Percentiles rank a stretch among this genome's conserved stretches.
These are phyloP conservation scores for Gadopsis marmoratus DNA, from an alignment of 2,797 vertebrate genomes.

Conservation along the genomic window DNA sequence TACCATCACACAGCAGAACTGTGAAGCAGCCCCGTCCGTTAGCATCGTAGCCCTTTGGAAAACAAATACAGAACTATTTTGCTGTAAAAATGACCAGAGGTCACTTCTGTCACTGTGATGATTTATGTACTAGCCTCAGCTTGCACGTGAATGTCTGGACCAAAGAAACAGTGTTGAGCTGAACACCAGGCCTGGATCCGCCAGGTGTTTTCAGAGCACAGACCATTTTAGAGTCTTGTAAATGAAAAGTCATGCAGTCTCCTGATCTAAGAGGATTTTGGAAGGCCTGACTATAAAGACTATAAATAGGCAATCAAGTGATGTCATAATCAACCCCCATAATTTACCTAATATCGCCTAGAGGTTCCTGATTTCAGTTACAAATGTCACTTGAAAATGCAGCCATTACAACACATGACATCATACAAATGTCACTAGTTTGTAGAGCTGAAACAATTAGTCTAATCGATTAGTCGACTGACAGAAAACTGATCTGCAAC, in stretches of 20 bases:
- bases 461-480: background rate
- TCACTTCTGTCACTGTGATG: conserved; percentile 23
- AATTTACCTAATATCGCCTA: background rate
- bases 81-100: conserved; percentile 21
- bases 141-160: conserved; percentile 33
- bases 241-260: background rate
- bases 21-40: conserved; percentile 29
- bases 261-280: background rate
- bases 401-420: background rate
- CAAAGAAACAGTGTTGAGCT: conserved; percentile 14
- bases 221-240: background rate
- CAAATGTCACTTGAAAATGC: background rate
- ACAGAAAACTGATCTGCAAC: background rate
- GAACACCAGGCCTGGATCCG: background rate
- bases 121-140: conserved; percentile 20
- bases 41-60: conserved; percentile 14
- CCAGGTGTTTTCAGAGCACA: background rate
- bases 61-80: conserved; percentile 43
- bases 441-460: background rate
- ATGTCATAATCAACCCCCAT: background rate
- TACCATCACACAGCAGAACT: conserved; percentile 36
- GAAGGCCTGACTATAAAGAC: background rate
- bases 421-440: background rate
- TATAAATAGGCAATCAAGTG: background rate
- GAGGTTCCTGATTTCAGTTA: background rate